Evolutionary conservation across 2,888 invertebrate genomes (phyloP).

Genomic region (Lasioglossum villosulum): DNA sequence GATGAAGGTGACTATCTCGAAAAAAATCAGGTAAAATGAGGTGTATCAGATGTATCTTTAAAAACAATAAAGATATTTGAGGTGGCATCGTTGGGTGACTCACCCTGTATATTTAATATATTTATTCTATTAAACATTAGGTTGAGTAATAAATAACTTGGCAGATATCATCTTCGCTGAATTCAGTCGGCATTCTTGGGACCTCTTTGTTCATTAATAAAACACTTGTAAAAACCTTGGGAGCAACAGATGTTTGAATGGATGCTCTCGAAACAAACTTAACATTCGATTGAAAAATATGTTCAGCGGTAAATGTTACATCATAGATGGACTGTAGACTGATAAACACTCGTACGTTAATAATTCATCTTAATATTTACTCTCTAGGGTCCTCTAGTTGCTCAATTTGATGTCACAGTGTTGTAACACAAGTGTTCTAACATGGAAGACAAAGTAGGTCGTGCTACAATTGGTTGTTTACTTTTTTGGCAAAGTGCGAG

Average conservation of each 20-base stretch:
- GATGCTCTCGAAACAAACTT: neutral
- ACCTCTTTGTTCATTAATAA: neutral
- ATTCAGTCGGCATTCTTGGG: neutral
- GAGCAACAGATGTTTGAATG: neutral
- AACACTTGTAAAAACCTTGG: neutral
- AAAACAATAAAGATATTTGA: too few species aligned
- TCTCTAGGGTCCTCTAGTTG: neutral
- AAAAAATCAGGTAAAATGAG: too few species aligned
- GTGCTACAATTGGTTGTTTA: neutral
- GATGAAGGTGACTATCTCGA: too few species aligned
- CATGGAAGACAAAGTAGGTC: neutral
- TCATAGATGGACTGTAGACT: neutral
- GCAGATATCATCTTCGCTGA: neutral
- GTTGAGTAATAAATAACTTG: neutral
- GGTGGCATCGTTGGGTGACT: too few species aligned
- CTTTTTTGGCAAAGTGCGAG: neutral
- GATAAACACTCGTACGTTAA: neutral
- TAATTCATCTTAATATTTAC: neutral
- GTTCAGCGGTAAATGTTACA: neutral
- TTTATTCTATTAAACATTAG: neutral
- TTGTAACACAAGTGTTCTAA: neutral
- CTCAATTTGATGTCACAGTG: neutral
- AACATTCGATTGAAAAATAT: neutral
- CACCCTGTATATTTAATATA: too few species aligned
- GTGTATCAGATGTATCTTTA: too few species aligned